Evolutionary conservation across 2,797 vertebrate genomes (phyloP), one percentile per base, ranked within the genome.

Genomic region (Todus mexicanus): DNA sequence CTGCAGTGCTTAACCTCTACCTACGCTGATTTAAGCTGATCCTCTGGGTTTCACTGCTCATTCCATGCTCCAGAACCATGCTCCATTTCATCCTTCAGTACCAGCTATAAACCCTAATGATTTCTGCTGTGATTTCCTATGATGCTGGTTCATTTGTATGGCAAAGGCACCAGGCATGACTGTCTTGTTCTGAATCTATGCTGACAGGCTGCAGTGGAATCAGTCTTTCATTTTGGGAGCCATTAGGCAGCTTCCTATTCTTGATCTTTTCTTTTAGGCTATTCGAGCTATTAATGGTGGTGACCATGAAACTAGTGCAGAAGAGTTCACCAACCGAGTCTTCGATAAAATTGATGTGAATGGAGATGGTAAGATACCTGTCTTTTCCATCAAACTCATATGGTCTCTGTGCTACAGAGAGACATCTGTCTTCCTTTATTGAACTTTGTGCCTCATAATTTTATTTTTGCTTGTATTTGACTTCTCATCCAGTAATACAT

Each of bases 311-410:
- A 60, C 87, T 1, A 98, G 94, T 1, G 98, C 98, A 2, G 98
- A 99, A 93, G 98, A 99, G 25, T 99, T 99, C 93, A 99, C 98
- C 29, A 98, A 99, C 97, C 74, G 97, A 4, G 98, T 99, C 80
- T 99, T 99, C 83, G 96, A 98, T 92, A 98, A 97, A 96, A 99
- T 99, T 42, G 98, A 99, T 77, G 96, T 98, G 61, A 99, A 99
- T 1, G 98, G 98, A 94, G 98, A 99, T 15, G 98, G 98, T 99
- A 94, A 98, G 98, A 92, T n/a, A 57, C n/a, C 54, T 42, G 48
- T 38, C 48, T 65, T 33, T 40, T 45, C 27, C 35, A 43, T 25
- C 61, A 45, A 42, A 8, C 21, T 70, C 22, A 35, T 20, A 6
- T 19, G 48, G 21, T 19, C 65, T 59, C 47, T 60, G 27, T 65